A percentile compares a stretch with the other conserved stretches of the same genome.
Evolutionary conservation across 2,888 invertebrate genomes (phyloP).

Genomic region (Muschampia plurimacula): DNA sequence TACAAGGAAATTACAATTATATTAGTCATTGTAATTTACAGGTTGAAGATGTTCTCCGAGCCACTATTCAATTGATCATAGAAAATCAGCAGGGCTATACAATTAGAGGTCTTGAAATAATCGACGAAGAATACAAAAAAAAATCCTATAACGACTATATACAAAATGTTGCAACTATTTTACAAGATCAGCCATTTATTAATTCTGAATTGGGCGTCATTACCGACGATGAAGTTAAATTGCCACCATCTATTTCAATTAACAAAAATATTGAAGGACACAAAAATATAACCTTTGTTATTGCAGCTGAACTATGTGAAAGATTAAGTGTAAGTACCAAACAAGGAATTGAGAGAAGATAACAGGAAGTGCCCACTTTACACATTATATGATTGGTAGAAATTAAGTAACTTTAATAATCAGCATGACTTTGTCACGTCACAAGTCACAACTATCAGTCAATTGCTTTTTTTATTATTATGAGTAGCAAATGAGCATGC

Average conservation of each 20-base stretch:
- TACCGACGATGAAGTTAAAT: neutral
- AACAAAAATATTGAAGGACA: neutral
- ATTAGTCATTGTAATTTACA: no score
- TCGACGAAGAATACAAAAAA: neutral
- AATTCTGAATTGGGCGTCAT: neutral
- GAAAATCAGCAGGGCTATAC: neutral
- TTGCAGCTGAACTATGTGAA: neutral
- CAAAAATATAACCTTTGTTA: neutral
- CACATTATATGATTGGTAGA: no score
- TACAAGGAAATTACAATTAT: no score
- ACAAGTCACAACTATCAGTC: no score
- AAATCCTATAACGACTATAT: neutral
- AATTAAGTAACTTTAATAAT: no score
- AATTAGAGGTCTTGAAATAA: neutral
- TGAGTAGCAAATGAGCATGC: no score
- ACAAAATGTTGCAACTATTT: neutral
- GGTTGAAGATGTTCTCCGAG: neutral
- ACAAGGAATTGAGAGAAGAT: no score
- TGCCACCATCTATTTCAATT: neutral
- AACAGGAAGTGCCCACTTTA: no score
- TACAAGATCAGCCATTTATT: neutral
- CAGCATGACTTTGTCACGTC: no score
- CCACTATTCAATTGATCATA: neutral
- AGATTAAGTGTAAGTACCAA: neutral
- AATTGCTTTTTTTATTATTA: no score